Conservation (phyloP, 2,888 invertebrate species). For the Holacanthella duospinosa region DNA sequence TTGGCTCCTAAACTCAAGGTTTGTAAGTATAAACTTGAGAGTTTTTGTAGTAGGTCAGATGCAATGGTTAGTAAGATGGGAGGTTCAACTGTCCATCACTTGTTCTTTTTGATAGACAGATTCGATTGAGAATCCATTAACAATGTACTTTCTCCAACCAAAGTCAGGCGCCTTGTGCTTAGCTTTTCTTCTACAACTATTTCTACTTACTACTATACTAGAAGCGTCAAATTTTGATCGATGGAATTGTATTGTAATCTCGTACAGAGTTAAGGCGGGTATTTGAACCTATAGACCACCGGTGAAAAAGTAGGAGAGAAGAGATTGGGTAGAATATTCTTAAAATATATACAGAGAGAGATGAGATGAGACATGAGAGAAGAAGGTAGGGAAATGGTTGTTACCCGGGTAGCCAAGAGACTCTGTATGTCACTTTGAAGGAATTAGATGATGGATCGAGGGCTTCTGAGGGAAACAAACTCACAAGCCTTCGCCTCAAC, state of each 20-base stretch:
- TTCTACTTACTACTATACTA: no score
- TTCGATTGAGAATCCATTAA: conserved; percentile 6
- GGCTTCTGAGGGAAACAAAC: neutral
- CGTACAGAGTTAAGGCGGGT: neutral
- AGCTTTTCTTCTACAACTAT: no score
- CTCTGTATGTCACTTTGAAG: neutral
- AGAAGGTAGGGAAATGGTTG: no score
- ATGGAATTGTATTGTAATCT: conserved; percentile 1
- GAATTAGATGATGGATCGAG: conserved; percentile 7
- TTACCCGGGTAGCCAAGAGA: neutral
- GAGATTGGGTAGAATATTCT: neutral
- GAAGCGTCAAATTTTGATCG: conserved; percentile 3
- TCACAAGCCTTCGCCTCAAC: neutral
- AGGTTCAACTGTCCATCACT: neutral
- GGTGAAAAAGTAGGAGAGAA: neutral
- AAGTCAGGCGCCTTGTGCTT: no score
- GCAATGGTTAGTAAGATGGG: neutral
- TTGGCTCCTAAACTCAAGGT: no score
- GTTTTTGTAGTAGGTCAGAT: neutral
- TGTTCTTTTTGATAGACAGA: neutral
- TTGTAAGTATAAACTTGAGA: no score
- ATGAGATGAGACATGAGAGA: no score
- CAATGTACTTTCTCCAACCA: neutral
- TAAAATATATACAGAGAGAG: neutral
- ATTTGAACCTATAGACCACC: neutral